Evolutionary conservation across 2,797 vertebrate species (phyloP).

Genomic region (Champsocephalus esox): DNA sequence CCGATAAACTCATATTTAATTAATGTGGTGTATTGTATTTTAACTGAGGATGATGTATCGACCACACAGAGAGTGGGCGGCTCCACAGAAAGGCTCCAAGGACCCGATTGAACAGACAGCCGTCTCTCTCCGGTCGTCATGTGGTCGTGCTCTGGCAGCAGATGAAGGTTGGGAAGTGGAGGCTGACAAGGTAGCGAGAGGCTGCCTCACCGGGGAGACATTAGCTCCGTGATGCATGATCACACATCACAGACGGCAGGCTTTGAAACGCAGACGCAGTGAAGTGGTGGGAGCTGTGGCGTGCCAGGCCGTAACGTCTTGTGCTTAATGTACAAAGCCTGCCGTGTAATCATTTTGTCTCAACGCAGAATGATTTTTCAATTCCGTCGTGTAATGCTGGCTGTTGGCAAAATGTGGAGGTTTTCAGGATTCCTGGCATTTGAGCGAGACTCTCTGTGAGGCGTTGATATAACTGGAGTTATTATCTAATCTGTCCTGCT

Average conservation of each 20-base stretch:
- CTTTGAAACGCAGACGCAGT: constrained; percentile 57
- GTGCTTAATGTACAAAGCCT: constrained; percentile 31
- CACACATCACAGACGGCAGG: constrained; percentile 70
- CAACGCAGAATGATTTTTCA: constrained; percentile 31
- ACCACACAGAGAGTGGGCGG: constrained; percentile 29
- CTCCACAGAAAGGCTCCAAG: constrained; percentile 18
- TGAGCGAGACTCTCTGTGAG: constrained; percentile 18
- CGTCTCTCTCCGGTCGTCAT: constrained; percentile 54
- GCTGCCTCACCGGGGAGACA: constrained; percentile 80
- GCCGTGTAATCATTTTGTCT: constrained; percentile 33
- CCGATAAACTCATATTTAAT: constrained; percentile 26
- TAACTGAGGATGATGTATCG: constrained; percentile 14
- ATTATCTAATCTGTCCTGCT: constrained; percentile 18
- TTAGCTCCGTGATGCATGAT: constrained; percentile 78
- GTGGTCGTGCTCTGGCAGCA: constrained; percentile 63
- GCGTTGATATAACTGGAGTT: not conserved
- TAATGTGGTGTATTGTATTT: constrained; percentile 9
- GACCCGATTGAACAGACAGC: constrained; percentile 42
- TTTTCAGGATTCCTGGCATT: constrained; percentile 36
- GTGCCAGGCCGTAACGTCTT: constrained; percentile 53
- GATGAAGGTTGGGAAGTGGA: constrained; percentile 68
- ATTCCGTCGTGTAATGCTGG: constrained; percentile 14
- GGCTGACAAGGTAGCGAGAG: constrained; percentile 72
- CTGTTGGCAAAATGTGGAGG: constrained; percentile 6
- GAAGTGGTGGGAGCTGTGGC: constrained; percentile 61